phyloP scores from a whole-genome alignment of 30 jellyfish, hydroid and myxozoan species.

The Hydra vulgaris region DNA sequence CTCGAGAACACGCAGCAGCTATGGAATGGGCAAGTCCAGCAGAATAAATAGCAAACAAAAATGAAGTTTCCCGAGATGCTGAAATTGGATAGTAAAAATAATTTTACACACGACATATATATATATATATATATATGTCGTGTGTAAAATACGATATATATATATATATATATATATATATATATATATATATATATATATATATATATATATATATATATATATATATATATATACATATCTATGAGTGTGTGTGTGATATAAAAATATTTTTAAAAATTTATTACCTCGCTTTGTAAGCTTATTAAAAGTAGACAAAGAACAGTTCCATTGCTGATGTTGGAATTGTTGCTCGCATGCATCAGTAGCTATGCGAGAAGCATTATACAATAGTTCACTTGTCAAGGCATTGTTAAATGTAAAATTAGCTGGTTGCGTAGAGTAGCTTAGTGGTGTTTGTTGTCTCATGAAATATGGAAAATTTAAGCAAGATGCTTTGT shows the following conservation, averaged over 20 bases:
- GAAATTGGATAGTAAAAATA: too few species aligned
- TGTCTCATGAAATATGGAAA: neutral
- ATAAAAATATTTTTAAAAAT: too few species aligned
- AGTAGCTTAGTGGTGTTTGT: neutral
- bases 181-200: too few species aligned
- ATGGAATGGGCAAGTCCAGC: slow-evolving; percentile 36
- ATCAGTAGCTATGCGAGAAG: neutral
- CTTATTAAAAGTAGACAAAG: neutral
- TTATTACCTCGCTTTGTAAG: neutral
- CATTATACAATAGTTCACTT: neutral
- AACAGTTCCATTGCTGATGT: neutral
- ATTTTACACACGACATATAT: too few species aligned
- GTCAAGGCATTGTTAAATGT: neutral
- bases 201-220: too few species aligned
- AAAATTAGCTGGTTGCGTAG: neutral
- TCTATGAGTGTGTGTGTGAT: too few species aligned
- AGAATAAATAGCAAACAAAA: slow-evolving; percentile 26
- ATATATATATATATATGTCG: too few species aligned
- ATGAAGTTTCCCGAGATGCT: slow-evolving; percentile 35
- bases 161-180: too few species aligned
- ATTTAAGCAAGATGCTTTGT: neutral
- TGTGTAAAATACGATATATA: too few species aligned
- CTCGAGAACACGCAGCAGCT: slow-evolving; percentile 24
- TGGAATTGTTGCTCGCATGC: neutral
- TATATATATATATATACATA: too few species aligned